These are phyloP conservation scores for Pedetes capensis DNA, from an alignment of 2,113 vertebrate genomes.

Conservation along the genomic window DNA sequence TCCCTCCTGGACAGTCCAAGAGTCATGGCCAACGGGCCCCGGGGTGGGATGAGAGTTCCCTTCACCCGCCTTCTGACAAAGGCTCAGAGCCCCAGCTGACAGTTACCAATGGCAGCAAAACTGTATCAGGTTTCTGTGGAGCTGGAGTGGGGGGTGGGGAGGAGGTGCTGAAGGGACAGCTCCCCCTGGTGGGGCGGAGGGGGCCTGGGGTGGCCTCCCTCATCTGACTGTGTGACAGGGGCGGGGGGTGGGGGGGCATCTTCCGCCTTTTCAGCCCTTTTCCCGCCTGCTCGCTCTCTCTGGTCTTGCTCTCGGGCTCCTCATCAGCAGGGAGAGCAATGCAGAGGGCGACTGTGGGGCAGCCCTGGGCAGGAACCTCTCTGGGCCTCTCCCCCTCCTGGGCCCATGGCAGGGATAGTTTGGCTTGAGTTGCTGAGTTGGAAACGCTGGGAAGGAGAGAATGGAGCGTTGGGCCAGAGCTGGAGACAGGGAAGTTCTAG, in stretches of 20 bases:
- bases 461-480: neutral
- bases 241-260: too few relatives aligned
- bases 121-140: fast-evolving
- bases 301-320: neutral
- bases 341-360: fast-evolving
- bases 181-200: too few relatives aligned
- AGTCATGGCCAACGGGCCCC: fast-evolving
- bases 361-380: neutral
- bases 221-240: fast-evolving
- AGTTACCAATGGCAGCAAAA: fast-evolving
- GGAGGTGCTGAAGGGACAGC: too few relatives aligned
- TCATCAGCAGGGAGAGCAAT: fast-evolving
- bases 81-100: neutral
- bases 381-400: neutral
- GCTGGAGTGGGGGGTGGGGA: neutral
- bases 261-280: neutral
- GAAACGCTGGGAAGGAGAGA: neutral
- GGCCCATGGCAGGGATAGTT: neutral
- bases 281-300: fast-evolving
- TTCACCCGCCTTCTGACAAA: fast-evolving
- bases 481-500: neutral
- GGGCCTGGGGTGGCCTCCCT: neutral
- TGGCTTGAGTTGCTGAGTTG: neutral
- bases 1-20: neutral
- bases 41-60: fast-evolving